Evolutionary conservation across 1,140 invertebrate species (phyloP).

Genomic region (Diploscapter pachys): DNA sequence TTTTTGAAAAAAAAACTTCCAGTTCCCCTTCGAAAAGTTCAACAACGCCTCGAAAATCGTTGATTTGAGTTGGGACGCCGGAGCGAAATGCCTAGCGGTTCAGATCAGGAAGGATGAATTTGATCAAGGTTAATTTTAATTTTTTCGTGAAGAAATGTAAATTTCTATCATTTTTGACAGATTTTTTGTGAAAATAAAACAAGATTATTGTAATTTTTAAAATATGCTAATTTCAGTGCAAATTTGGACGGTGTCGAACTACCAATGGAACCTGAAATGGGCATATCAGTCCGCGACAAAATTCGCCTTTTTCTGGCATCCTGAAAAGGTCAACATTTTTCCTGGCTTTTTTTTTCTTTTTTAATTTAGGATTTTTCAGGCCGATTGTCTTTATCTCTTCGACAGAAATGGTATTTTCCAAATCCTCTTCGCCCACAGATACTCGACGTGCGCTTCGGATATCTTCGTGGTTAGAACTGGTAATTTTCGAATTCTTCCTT

Average conservation of each 20-base stretch:
- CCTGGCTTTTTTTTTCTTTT: not conserved
- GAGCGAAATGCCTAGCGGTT: not conserved
- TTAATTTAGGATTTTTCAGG: not conserved
- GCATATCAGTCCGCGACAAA: constrained; percentile 1
- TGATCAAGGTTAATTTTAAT: constrained; percentile 64
- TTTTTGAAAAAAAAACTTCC: no score
- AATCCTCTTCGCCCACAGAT: not conserved
- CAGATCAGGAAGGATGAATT: not conserved
- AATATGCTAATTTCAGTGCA: constrained; percentile 63
- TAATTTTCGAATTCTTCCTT: not conserved
- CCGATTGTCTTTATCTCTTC: not conserved
- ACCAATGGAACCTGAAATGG: constrained; percentile 86
- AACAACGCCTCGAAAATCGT: not conserved
- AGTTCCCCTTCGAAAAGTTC: no score
- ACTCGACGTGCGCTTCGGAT: not conserved
- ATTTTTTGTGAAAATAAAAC: no score
- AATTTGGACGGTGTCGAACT: constrained; percentile 78
- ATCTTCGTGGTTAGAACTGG: not conserved
- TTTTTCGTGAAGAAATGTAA: not conserved
- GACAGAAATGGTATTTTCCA: not conserved
- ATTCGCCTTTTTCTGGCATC: constrained; percentile 26
- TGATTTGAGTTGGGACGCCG: not conserved
- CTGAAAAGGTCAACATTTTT: not conserved
- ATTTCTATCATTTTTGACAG: not conserved
- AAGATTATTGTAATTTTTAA: no score